phyloP scores from a whole-genome alignment of 2,113 vertebrate species.

The Aptenodytes patagonicus region DNA sequence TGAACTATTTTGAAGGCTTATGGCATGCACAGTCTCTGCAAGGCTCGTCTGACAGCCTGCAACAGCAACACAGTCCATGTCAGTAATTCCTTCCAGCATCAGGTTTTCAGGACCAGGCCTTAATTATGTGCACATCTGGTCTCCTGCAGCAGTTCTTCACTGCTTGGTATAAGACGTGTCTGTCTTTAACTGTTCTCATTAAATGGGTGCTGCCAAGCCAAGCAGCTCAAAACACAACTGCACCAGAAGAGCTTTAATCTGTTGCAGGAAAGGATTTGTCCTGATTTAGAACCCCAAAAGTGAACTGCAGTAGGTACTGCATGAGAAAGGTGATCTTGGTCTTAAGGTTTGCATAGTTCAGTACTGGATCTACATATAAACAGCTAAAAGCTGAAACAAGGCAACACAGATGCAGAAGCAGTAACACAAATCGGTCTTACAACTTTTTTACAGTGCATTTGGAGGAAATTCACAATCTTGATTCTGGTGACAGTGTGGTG shows the following conservation, averaged over 20 bases:
- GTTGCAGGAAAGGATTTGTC: neutral
- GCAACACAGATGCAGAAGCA: neutral
- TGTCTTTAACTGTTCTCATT: neutral
- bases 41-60: neutral
- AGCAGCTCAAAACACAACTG: neutral
- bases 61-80: neutral
- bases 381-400: neutral
- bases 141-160: neutral
- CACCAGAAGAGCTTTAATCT: neutral
- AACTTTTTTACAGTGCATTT: neutral
- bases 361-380: neutral
- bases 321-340: neutral
- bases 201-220: neutral
- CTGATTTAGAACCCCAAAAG: neutral
- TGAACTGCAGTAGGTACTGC: neutral
- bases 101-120: neutral
- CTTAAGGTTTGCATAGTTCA: neutral
- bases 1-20: neutral
- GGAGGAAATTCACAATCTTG: neutral
- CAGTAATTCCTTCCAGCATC: slow-evolving; percentile 30
- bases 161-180: neutral
- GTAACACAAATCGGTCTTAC: rapidly evolving
- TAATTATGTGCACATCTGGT: slow-evolving; percentile 37
- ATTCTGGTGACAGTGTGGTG: neutral
- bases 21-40: neutral